A percentile compares a stretch with the other conserved stretches of the same genome.
These are phyloP conservation scores for Hydrolagus affinis DNA, from an alignment of 2,113 vertebrate species.

Conservation along the genomic window DNA sequence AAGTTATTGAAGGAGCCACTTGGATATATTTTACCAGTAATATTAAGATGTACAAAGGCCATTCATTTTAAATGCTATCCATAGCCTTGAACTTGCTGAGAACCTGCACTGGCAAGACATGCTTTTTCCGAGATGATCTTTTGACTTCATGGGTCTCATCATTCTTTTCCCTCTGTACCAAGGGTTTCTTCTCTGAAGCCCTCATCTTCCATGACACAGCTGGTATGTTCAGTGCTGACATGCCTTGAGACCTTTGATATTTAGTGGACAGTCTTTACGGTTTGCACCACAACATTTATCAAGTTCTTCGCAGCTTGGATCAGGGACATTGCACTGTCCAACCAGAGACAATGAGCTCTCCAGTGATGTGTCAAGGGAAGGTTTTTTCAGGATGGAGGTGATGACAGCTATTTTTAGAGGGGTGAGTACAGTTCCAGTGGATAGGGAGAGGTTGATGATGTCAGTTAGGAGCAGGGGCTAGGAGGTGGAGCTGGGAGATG, in stretches of 20 bases:
- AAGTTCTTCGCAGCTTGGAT: constrained; percentile 97
- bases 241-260: constrained; percentile 87
- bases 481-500: too few relatives aligned
- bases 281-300: constrained; percentile 96
- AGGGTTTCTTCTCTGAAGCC: constrained; percentile 93
- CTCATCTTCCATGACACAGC: constrained; percentile 98
- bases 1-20: constrained; percentile 8
- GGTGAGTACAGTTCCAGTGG: too few relatives aligned
- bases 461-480: too few relatives aligned
- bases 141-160: constrained; percentile 89
- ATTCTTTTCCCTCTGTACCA: constrained; percentile 96
- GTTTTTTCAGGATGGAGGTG: too few relatives aligned
- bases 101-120: constrained; percentile 86
- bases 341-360: too few relatives aligned
- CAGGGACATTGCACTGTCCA: constrained; percentile 98
- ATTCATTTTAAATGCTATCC: constrained; percentile 79
- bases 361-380: too few relatives aligned
- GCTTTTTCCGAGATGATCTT: constrained; percentile 90
- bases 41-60: not conserved
- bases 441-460: too few relatives aligned
- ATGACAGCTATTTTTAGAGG: too few relatives aligned
- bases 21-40: not conserved
- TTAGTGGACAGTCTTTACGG: constrained; percentile 91
- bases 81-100: constrained; percentile 97
- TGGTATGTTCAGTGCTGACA: constrained; percentile 91